These are phyloP conservation scores for Temnothorax ravouxi DNA, from an alignment of 2,888 invertebrate species.

Conservation along the genomic window DNA sequence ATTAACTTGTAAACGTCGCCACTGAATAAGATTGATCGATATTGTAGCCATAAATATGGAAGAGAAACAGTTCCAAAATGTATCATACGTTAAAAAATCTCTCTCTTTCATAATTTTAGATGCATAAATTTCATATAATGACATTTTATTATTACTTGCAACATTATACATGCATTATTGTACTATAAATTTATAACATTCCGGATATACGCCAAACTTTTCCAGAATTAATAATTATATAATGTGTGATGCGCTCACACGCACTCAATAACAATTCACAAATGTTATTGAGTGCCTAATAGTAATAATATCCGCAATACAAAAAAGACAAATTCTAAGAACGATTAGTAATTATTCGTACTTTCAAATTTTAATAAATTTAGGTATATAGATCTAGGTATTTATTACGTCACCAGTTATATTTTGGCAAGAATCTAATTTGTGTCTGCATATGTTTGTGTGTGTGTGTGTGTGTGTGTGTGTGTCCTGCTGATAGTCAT, in stretches of 20 bases:
- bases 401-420: neutral
- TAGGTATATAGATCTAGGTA: neutral
- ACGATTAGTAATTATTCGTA: neutral
- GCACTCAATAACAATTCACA: neutral
- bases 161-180: neutral
- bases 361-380: neutral
- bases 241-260: neutral
- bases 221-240: neutral
- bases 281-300: neutral
- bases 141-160: neutral
- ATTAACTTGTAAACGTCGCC: conserved; percentile 45
- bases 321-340: neutral
- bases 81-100: neutral
- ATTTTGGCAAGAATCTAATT: neutral
- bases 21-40: conserved; percentile 25
- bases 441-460: neutral
- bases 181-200: neutral
- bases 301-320: neutral
- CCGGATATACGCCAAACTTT: neutral
- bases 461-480: neutral
- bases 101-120: neutral
- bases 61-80: neutral
- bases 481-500: neutral
- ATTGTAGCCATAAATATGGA: neutral
- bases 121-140: neutral